Evolutionary conservation across 37 sponge, comb jelly and placozoan species (phyloP).

Genomic region (Crambe crambe): DNA sequence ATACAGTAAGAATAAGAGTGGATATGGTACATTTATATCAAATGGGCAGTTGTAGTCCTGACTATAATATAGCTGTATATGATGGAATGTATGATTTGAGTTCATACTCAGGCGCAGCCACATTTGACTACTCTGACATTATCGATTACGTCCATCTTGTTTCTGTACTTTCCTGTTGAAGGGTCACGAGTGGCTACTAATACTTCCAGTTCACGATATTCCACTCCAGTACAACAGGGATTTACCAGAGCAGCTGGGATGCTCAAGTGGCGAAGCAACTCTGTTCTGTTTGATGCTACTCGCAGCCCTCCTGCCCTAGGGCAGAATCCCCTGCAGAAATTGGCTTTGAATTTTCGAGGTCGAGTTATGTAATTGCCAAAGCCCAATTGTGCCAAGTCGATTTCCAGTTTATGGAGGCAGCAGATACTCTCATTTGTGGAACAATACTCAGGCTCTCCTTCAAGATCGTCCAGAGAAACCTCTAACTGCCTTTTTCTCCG

Average conservation of each 20-base stretch:
- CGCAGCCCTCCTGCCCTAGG: not conserved
- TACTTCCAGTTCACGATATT: too few species aligned
- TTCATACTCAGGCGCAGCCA: too few species aligned
- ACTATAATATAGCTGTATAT: too few species aligned
- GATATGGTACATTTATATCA: too few species aligned
- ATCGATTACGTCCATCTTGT: too few species aligned
- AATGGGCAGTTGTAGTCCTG: too few species aligned
- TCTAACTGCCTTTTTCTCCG: not conserved
- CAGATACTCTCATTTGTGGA: conserved; percentile 34
- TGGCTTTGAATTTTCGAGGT: conserved; percentile 32
- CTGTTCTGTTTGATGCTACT: conserved; percentile 29
- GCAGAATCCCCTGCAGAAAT: conserved; percentile 70
- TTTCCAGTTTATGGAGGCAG: conserved; percentile 45
- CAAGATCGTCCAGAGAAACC: not conserved
- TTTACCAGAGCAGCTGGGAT: conserved; percentile 19
- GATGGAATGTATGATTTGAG: too few species aligned
- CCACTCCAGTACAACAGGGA: conserved; percentile 63
- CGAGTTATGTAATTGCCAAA: conserved; percentile 25
- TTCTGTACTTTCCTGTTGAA: too few species aligned
- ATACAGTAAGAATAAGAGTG: too few species aligned
- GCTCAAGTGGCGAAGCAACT: conserved; percentile 25
- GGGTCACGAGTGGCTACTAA: too few species aligned
- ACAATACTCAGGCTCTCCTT: conserved; percentile 18
- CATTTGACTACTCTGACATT: too few species aligned
- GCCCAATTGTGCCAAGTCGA: conserved; percentile 57